These are phyloP conservation scores for Aplochiton taeniatus DNA, from an alignment of 2,797 vertebrate genomes.

Conservation along the genomic window DNA sequence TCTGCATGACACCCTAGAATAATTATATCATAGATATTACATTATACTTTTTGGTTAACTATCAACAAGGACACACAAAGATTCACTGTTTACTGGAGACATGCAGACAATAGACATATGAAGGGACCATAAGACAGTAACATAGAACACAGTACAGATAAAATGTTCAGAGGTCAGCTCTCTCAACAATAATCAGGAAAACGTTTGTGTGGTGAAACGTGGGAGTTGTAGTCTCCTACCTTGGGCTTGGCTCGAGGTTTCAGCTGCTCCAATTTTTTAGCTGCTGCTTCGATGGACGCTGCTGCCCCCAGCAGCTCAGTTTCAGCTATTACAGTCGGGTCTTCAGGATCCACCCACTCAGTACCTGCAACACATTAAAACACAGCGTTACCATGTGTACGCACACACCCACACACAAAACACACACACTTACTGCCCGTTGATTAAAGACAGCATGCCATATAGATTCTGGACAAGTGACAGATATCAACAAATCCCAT, in stretches of 20 bases:
- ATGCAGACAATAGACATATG: no score
- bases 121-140: no score
- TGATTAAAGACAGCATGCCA: constrained; percentile 52
- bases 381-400: constrained; percentile 10
- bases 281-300: constrained; percentile 95
- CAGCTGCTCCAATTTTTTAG: constrained; percentile 97
- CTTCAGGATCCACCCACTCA: constrained; percentile 98
- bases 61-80: no score
- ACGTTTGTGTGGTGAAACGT: background rate
- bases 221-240: constrained; percentile 67
- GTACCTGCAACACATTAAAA: constrained; percentile 74
- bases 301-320: constrained; percentile 94
- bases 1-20: no score
- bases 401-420: background rate
- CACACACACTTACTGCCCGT: background rate
- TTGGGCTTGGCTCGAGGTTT: constrained; percentile 96
- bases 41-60: no score
- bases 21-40: no score
- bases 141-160: no score
- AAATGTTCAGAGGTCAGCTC: no score
- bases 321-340: constrained; percentile 95
- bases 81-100: no score
- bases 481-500: constrained; percentile 45
- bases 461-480: constrained; percentile 18
- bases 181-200: background rate